Base-by-base conservation (phyloP, 2,113 vertebrate genomes). In the Corythornis madagascariensis region DNA sequence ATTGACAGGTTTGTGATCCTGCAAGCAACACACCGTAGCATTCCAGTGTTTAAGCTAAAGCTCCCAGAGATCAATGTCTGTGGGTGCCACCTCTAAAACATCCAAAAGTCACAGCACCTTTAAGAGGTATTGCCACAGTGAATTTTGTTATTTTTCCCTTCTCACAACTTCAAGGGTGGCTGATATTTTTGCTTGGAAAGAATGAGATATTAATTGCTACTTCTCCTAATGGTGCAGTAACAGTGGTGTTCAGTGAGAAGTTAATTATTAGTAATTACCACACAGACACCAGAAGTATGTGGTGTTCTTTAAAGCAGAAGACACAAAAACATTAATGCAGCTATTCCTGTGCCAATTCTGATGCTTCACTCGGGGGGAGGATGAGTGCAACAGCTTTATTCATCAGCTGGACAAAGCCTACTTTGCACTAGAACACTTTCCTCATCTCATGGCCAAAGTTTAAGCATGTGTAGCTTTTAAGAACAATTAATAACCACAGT, bases 1-100 rank as follows among this genome's bases (percentile, higher is more conserved):
- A 94, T 82, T 72, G 86, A 90, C 73, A 42, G 7, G 57, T 90
- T 82, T 86, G 43, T 42, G 40, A 94, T 88, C 33, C 61, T 78
- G 65, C 70, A 90, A 86, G 66, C 35, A 84, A 67, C 6, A 61
- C 65, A 45, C 61, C 92, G 59, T 24, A 57, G 50, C 48, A 29
- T 52, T 61, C 43, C 17, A 14, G 25, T 45, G 48, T 71, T 83
- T 75, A 83, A 81, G 56, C 56, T 60, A 72, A 86, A 88, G 16
- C 48, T 75, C 69, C n/a, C 21, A 77, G 42, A 75, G 95, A 89
- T 69, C 53, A 69, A 69, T 25, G 28, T 67, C 52, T 29, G 35
- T 78, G 45, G 24, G 18, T 65, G 15, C 55, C n/a, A 82, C 15
- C 8, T 79, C 45, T 52, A 86, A 33, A 4, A 21, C 11, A 61